These are phyloP conservation scores for Dione vanillae DNA, from an alignment of 2,888 invertebrate species.

Conservation along the genomic window DNA sequence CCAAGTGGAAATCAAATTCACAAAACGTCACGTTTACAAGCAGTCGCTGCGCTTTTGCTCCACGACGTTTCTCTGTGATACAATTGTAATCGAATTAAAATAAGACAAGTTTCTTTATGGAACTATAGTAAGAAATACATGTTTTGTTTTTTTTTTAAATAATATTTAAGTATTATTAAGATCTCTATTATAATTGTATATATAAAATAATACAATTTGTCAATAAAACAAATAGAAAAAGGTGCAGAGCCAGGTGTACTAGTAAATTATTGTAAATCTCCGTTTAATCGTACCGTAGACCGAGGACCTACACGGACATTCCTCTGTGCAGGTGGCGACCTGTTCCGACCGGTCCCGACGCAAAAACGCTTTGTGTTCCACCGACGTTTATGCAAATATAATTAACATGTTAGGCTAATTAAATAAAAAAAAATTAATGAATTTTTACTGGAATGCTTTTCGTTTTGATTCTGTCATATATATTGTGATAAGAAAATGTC, in stretches of 20 bases:
- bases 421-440: constrained; percentile 41
- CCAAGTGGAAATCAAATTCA: too few relatives aligned
- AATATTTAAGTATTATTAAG: too few relatives aligned
- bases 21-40: too few relatives aligned
- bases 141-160: too few relatives aligned
- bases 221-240: background rate
- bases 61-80: too few relatives aligned
- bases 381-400: constrained; percentile 50
- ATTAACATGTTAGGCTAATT: constrained; percentile 44
- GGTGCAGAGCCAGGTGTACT: constrained; percentile 31
- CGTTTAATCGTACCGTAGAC: constrained; percentile 58
- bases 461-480: background rate
- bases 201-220: background rate
- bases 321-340: constrained; percentile 75
- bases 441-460: constrained; percentile 36
- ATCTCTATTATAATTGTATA: too few relatives aligned
- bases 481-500: background rate
- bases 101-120: too few relatives aligned
- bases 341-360: constrained; percentile 67
- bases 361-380: constrained; percentile 52
- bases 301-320: constrained; percentile 60
- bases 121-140: too few relatives aligned
- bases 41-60: too few relatives aligned
- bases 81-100: too few relatives aligned
- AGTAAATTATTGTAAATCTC: constrained; percentile 39